Evolutionary conservation across 1,140 invertebrate species (phyloP).

Genomic region (Rhagoletis pomonella): DNA sequence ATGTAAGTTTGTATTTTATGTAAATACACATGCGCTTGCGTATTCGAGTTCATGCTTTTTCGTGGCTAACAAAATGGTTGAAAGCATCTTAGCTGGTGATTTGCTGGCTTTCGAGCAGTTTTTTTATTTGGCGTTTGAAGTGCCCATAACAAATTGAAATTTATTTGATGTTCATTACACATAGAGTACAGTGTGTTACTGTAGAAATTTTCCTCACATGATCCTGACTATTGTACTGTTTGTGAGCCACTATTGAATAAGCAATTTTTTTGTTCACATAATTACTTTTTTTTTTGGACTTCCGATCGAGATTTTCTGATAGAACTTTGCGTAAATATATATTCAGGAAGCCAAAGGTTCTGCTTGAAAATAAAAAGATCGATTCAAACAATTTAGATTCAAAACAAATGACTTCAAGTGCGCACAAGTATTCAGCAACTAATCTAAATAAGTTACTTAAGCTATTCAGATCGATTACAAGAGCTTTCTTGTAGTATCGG

Average conservation of each 20-base stretch:
- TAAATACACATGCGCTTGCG: background rate
- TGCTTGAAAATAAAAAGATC: too few species aligned
- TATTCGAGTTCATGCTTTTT: background rate
- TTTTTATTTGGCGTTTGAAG: background rate
- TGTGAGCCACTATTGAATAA: too few species aligned
- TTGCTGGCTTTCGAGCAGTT: constrained; percentile 17
- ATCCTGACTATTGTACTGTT: background rate
- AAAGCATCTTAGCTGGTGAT: background rate
- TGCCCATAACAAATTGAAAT: background rate
- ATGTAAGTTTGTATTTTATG: background rate
- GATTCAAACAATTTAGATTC: too few species aligned
- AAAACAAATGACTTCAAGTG: too few species aligned
- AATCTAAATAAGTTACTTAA: too few species aligned
- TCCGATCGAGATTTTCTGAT: too few species aligned
- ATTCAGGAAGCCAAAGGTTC: too few species aligned
- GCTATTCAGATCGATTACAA: too few species aligned
- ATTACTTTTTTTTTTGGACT: too few species aligned
- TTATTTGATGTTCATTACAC: background rate
- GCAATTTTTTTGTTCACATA: background rate
- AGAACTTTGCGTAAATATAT: too few species aligned
- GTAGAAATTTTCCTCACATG: background rate
- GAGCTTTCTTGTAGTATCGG: too few species aligned
- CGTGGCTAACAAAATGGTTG: constrained; percentile 27
- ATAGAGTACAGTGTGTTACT: background rate
- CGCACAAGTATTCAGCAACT: too few species aligned